A percentile compares a stretch with the other conserved stretches of the same genome.
phyloP scores from a whole-genome alignment of 2,888 invertebrate genomes.

The Pecten maximus region DNA sequence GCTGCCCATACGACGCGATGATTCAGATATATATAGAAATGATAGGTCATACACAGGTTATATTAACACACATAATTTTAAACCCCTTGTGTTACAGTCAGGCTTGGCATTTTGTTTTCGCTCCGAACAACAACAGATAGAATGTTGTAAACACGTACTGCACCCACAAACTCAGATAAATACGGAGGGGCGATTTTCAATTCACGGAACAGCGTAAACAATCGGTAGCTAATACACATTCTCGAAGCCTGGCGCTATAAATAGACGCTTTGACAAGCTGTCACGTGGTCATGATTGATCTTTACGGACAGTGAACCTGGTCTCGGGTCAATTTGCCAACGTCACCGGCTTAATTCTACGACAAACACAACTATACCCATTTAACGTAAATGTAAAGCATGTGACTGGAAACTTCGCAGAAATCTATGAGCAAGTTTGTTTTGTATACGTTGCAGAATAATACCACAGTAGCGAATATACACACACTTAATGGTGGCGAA shows the following conservation, averaged over 20 bases:
- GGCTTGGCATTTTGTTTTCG: background rate
- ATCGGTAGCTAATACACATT: conserved; percentile 33
- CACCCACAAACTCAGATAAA: background rate
- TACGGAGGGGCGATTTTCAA: background rate
- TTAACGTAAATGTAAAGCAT: too few species aligned
- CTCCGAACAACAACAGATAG: background rate
- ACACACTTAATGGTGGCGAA: background rate
- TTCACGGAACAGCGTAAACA: conserved; percentile 13
- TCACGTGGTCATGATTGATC: conserved; percentile 32
- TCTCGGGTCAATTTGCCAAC: conserved; percentile 1
- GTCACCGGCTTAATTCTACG: background rate
- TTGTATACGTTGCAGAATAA: too few species aligned
- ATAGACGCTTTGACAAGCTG: background rate
- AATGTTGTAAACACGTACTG: background rate
- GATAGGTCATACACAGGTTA: too few species aligned
- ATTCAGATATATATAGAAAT: too few species aligned
- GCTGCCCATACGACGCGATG: too few species aligned
- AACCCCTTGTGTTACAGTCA: too few species aligned
- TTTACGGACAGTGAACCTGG: background rate
- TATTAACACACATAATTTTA: background rate
- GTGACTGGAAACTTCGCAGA: too few species aligned
- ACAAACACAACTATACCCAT: background rate
- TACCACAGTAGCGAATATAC: too few species aligned
- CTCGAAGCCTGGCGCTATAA: background rate
- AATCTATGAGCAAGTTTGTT: too few species aligned